Evolutionary conservation across 2,797 vertebrate genomes (phyloP).

Genomic region (Myotis pilosus): DNA sequence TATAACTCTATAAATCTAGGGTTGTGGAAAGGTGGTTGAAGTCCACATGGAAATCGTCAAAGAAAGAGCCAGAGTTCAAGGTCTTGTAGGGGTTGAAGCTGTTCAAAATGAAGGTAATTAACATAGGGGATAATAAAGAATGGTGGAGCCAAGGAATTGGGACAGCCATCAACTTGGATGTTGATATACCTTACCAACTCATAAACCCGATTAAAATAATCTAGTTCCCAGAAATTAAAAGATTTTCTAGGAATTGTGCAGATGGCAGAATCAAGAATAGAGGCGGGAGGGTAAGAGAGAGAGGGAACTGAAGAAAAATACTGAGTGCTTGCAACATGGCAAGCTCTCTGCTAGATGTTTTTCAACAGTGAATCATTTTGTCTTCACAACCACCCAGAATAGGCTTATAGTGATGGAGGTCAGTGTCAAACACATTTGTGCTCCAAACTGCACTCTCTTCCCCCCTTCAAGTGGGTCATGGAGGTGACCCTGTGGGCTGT

Average conservation of each 20-base stretch:
- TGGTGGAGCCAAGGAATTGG: not conserved
- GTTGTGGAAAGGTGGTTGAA: not conserved
- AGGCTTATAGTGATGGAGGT: not conserved
- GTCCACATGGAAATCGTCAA: not conserved
- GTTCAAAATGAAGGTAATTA: not conserved
- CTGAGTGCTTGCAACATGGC: not conserved
- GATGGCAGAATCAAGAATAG: not conserved
- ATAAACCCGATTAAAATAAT: not conserved
- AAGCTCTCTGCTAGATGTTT: not conserved
- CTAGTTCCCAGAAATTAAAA: not conserved
- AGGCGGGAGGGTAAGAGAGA: not conserved
- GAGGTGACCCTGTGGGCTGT: not conserved
- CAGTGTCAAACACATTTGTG: not conserved
- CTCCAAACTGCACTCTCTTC: not conserved
- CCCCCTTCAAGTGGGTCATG: not conserved
- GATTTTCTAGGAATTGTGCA: not conserved
- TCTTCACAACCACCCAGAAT: not conserved
- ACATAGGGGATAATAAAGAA: not conserved
- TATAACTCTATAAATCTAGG: constrained; percentile 25
- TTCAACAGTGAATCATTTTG: not conserved
- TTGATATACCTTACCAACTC: not conserved
- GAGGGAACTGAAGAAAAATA: not conserved
- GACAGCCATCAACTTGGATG: not conserved
- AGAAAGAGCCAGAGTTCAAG: constrained; percentile 2
- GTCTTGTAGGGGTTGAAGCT: not conserved